These are phyloP conservation scores for Cyprinodon variegatus DNA, from an alignment of 2,113 vertebrate genomes.

Conservation along the genomic window DNA sequence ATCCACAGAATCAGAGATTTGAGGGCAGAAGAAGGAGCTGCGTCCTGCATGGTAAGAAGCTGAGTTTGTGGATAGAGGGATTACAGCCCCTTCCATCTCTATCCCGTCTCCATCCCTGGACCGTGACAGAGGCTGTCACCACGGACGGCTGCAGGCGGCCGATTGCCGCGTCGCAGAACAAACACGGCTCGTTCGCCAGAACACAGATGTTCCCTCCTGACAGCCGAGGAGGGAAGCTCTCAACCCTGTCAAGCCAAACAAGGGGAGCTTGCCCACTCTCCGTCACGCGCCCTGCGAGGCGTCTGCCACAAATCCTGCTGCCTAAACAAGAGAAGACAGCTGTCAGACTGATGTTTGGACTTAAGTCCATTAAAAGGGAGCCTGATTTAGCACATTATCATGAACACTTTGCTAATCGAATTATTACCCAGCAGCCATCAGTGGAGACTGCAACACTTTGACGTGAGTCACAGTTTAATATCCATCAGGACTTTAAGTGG, in stretches of 20 bases:
- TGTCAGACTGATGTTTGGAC: conserved; percentile 58
- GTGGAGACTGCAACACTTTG: background rate
- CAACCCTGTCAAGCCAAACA: conserved; percentile 66
- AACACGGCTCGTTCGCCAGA: conserved; percentile 56
- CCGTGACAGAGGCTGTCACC: conserved; percentile 69
- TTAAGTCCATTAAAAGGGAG: conserved; percentile 33
- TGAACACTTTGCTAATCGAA: conserved; percentile 55
- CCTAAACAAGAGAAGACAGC: conserved; percentile 64
- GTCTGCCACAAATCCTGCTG: conserved; percentile 59
- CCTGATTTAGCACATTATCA: conserved; percentile 35
- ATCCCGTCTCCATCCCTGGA: conserved; percentile 57
- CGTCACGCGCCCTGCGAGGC: conserved; percentile 49
- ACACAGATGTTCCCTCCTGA: conserved; percentile 72
- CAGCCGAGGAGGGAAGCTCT: conserved; percentile 65
- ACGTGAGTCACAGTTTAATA: conserved; percentile 9
- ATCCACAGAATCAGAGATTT: conserved; percentile 52
- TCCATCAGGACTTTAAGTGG: conserved; percentile 21
- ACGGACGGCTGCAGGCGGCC: conserved; percentile 63
- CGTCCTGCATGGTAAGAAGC: conserved; percentile 32
- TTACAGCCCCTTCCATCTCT: conserved; percentile 54
- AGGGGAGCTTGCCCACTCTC: conserved; percentile 53
- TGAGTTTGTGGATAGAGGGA: conserved; percentile 67
- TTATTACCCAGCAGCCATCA: conserved; percentile 35
- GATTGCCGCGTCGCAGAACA: conserved; percentile 64
- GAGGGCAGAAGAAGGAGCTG: conserved; percentile 20